Evolutionary conservation across 2,888 invertebrate species (phyloP).

Genomic region (Thysanoteuthis rhombus): DNA sequence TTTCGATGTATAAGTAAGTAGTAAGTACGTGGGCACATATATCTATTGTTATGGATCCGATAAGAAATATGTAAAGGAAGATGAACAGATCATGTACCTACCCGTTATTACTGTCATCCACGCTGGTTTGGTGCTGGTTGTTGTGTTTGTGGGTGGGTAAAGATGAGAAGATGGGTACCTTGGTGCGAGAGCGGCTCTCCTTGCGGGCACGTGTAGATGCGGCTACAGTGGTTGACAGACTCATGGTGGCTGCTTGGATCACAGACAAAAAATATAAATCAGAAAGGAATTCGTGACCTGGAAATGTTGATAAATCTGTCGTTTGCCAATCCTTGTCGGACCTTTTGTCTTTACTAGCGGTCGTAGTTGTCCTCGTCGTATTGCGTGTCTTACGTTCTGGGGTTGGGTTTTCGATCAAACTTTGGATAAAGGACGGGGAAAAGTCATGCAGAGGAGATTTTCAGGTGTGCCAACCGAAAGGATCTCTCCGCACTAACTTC

Average conservation of each 20-base stretch:
- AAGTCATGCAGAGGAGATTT: not conserved
- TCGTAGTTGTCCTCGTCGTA: not conserved
- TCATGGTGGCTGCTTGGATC: not conserved
- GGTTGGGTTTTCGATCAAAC: not conserved
- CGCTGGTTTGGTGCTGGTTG: conserved; percentile 26
- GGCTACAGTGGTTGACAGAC: conserved; percentile 25
- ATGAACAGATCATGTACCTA: not conserved
- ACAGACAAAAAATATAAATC: not conserved
- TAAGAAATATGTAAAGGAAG: not conserved
- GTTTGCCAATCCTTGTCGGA: not conserved
- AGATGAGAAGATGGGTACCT: conserved; percentile 18
- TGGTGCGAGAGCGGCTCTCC: conserved; percentile 1
- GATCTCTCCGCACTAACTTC: not conserved
- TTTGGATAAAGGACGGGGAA: no score
- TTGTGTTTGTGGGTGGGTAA: conserved; percentile 20
- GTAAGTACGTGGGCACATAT: no score
- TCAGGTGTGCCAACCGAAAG: not conserved
- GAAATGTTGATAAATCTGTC: not conserved
- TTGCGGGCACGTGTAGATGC: conserved; percentile 27
- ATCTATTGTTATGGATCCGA: no score
- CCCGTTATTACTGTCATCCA: conserved; percentile 19
- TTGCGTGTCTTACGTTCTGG: not conserved
- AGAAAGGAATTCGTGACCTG: not conserved
- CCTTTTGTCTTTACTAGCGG: not conserved
- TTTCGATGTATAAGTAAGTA: no score